phyloP scores from a whole-genome alignment of 2,888 invertebrate species.

The Ennomos fuscantarius region DNA sequence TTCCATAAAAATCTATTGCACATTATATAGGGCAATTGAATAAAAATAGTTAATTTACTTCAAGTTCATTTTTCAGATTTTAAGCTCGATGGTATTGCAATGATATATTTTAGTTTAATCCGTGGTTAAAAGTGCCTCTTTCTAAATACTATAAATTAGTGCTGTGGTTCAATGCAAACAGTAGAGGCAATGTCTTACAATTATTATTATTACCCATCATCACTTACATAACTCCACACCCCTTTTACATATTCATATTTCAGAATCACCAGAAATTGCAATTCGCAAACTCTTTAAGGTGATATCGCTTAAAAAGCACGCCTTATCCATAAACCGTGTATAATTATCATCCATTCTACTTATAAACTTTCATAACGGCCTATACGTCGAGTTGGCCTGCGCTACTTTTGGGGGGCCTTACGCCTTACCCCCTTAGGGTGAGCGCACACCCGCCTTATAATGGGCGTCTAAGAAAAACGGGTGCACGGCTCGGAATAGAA shows the following conservation, averaged over 20 bases:
- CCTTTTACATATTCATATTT: slow-evolving; percentile 32
- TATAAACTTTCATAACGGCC: slow-evolving; percentile 85
- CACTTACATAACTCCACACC: slow-evolving; percentile 5
- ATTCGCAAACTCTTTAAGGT: slow-evolving; percentile 68
- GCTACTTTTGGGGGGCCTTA: slow-evolving; percentile 67
- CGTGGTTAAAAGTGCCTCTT: too few relatives aligned
- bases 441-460: slow-evolving; percentile 72
- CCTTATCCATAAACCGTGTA: slow-evolving; percentile 76
- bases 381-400: slow-evolving; percentile 84
- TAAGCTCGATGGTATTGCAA: too few relatives aligned
- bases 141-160: too few relatives aligned
- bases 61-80: too few relatives aligned
- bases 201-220: neutral
- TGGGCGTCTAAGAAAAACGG: slow-evolving; percentile 84
- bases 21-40: too few relatives aligned
- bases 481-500: slow-evolving; percentile 83
- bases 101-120: too few relatives aligned
- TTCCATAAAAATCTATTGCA: too few relatives aligned
- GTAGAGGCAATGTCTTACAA: too few relatives aligned
- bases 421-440: slow-evolving; percentile 46
- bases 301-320: slow-evolving; percentile 78
- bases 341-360: slow-evolving; percentile 85
- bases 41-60: too few relatives aligned
- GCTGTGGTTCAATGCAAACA: too few relatives aligned
- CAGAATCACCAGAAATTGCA: slow-evolving; percentile 52